Evolutionary conservation across 2,888 invertebrate species (phyloP), one percentile per base, ranked within the genome.

Genomic region (Hecatera dysodea): DNA sequence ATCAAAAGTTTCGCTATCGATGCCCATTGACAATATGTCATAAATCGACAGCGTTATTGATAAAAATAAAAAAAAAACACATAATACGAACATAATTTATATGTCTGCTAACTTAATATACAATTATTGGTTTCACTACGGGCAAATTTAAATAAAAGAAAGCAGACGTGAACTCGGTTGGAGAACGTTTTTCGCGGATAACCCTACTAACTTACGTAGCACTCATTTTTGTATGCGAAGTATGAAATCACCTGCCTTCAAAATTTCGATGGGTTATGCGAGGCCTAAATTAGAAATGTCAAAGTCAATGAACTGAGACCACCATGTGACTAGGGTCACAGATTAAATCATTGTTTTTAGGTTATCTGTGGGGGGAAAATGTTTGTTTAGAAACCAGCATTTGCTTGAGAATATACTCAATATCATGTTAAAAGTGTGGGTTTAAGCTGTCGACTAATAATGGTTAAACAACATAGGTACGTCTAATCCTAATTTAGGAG

Each of bases 121-220:
- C 82, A 82, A 88, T 87, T 84, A 88, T 88, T 87, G 86, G 87
- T 90, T 90, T 92, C 90, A 87, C 90, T 89, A 67, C 77, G 72
- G 74, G 84, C 87, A 76, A 82, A 91, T 91, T 91, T 90, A 77
- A 90, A 90, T 91, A 90, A 91, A 89, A 89, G 91, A 92, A 92
- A 91, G 91, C 88, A 83, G 87, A 85, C 85, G 75, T 75, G 77
- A 78, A 81, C 85, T 83, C 84, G 57, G 64, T 69, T 79, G 76
- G 79, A 81, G 84, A 82, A 68, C 80, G 83, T 80, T 88, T 88
- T 88, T 87, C 83, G 86, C 87, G 73, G 81, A 81, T 76, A 81
- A 81, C 80, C 72, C 76, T 73, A 69, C 83, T 64, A 73, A 88
- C 75, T 87, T 74, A 60, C 76, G 79, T 75, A 67, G 78, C 75